These are phyloP conservation scores for Omphaloscelis lunosa DNA, from an alignment of 2,888 invertebrate species.

Conservation along the genomic window DNA sequence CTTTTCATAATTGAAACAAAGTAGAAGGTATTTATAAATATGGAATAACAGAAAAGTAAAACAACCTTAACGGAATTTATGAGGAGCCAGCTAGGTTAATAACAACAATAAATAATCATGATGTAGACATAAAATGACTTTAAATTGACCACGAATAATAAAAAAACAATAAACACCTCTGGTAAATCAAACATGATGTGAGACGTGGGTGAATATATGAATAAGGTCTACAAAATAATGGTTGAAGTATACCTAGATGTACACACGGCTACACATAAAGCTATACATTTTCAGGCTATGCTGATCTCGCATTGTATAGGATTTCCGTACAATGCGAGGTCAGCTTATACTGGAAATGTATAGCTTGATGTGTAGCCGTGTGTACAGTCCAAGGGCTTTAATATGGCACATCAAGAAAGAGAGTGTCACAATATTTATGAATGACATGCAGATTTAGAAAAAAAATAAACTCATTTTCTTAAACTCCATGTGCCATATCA, in stretches of 20 bases:
- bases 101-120: conserved; percentile 34
- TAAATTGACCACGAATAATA: conserved; percentile 30
- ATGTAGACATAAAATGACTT: conserved; percentile 29
- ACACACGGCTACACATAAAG: too few species aligned
- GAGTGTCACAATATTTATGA: too few species aligned
- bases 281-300: too few species aligned
- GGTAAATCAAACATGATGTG: conserved; percentile 21
- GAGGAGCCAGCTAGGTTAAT: conserved; percentile 9
- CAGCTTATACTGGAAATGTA: too few species aligned
- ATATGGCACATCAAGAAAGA: neutral
- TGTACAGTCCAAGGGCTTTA: neutral
- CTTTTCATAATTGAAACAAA: conserved; percentile 5
- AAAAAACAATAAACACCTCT: conserved; percentile 27
- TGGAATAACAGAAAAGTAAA: conserved; percentile 9
- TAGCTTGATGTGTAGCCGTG: too few species aligned
- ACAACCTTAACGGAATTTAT: conserved; percentile 7
- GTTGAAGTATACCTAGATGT: neutral
- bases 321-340: too few species aligned
- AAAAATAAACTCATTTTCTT: too few species aligned
- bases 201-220: neutral
- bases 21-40: conserved; percentile 3
- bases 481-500: neutral
- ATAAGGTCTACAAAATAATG: neutral
- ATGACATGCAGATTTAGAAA: neutral
- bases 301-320: too few species aligned